A percentile compares a stretch with the other conserved stretches of the same genome.
phyloP scores from a whole-genome alignment of 2,797 vertebrate genomes.

The Tokudaia tokunoshimensis region DNA sequence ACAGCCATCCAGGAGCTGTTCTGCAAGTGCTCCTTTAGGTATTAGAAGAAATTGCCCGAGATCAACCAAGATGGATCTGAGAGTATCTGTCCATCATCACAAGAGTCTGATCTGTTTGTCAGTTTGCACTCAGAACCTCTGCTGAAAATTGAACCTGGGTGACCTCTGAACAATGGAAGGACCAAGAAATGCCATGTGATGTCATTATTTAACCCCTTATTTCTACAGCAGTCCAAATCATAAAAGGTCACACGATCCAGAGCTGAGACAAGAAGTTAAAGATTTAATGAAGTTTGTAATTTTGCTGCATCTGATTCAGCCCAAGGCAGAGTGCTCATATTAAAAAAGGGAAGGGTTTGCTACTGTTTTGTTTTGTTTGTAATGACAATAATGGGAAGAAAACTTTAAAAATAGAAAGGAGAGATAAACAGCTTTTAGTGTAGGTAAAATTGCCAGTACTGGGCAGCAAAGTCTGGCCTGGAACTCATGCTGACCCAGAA shows the following conservation, averaged over 20 bases:
- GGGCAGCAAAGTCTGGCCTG: not conserved
- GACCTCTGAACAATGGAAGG: not conserved
- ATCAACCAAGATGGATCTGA: not conserved
- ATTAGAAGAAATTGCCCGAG: not conserved
- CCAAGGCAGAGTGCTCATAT: not conserved
- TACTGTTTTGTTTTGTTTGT: not conserved
- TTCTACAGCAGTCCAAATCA: not conserved
- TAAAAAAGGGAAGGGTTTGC: not conserved
- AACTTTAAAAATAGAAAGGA: not conserved
- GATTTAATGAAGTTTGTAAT: constrained; percentile 12
- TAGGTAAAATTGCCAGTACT: not conserved
- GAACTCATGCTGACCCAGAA: not conserved
- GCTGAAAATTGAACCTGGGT: not conserved
- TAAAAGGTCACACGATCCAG: not conserved
- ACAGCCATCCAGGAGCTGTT: not conserved
- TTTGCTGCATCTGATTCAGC: not conserved
- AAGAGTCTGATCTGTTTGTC: not conserved
- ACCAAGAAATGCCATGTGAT: not conserved
- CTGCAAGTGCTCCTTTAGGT: not conserved
- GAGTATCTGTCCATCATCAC: not conserved
- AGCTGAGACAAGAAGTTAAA: not conserved
- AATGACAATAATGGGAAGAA: not conserved
- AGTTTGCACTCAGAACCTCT: not conserved
- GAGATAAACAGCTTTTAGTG: not conserved
- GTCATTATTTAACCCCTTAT: not conserved